Percentiles rank a stretch among this genome's conserved stretches.
Conservation (phyloP, 2,797 vertebrate species). For the Cryptoprocta ferox region DNA sequence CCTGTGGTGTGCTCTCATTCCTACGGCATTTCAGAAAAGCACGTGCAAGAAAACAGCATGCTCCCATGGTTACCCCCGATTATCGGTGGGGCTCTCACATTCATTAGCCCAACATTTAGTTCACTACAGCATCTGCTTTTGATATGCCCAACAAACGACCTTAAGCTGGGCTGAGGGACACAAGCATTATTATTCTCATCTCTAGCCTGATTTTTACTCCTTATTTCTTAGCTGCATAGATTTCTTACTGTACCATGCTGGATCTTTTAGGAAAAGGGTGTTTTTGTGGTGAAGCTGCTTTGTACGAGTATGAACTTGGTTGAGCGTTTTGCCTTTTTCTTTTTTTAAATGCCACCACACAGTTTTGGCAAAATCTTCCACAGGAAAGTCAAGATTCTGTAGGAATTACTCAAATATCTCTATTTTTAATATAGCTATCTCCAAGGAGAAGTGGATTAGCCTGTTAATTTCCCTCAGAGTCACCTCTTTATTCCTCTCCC, state of each 20-base stretch:
- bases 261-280: not conserved
- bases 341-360: not conserved
- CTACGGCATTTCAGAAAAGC: not conserved
- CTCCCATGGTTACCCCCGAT: not conserved
- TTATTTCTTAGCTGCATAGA: not conserved
- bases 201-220: not conserved
- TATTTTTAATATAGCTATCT: conserved; percentile 34
- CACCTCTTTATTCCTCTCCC: not conserved
- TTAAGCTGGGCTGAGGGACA: not conserved
- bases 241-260: not conserved
- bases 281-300: not conserved
- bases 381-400: not conserved
- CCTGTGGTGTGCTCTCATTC: not conserved
- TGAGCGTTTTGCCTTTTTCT: not conserved
- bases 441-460: not conserved
- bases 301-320: not conserved
- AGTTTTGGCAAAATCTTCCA: not conserved
- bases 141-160: not conserved
- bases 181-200: not conserved
- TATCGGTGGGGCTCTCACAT: not conserved
- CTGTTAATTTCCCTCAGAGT: not conserved
- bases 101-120: not conserved
- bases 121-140: not conserved
- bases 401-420: conserved; percentile 12
- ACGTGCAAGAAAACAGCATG: not conserved